A percentile compares a stretch with the other conserved stretches of the same genome.
Conservation (phyloP, 2,113 vertebrate species). For the Boulengeromyrus knoepffleri region DNA sequence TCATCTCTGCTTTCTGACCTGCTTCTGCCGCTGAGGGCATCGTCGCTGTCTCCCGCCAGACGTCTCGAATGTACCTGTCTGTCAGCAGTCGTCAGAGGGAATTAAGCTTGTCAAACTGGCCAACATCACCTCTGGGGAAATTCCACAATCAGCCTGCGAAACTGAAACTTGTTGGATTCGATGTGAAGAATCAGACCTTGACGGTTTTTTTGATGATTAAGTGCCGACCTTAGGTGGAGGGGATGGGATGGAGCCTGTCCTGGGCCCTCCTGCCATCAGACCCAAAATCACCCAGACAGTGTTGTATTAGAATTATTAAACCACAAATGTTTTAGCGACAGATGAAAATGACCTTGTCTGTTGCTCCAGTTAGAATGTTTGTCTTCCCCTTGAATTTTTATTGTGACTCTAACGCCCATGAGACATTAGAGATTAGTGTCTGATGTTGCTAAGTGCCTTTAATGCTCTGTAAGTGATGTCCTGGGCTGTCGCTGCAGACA, state of each 20-base stretch:
- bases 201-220: not conserved
- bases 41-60: not conserved
- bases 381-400: not conserved
- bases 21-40: constrained; percentile 13
- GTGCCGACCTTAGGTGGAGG: not conserved
- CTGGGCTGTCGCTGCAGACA: not conserved
- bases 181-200: not conserved
- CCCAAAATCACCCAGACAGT: not conserved
- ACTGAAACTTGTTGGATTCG: not conserved
- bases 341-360: not conserved
- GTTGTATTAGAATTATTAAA: not conserved
- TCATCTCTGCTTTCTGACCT: constrained; percentile 10
- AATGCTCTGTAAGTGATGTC: not conserved
- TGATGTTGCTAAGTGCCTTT: not conserved
- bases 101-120: not conserved
- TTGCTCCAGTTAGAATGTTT: not conserved
- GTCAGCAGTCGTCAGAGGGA: not conserved
- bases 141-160: not conserved
- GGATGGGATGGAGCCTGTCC: not conserved
- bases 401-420: not conserved
- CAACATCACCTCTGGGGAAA: not conserved
- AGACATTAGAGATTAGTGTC: not conserved
- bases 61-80: not conserved
- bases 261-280: not conserved
- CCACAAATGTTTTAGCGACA: not conserved